phyloP scores from a whole-genome alignment of 2,797 vertebrate species.

The Mormyrops attenuatus region DNA sequence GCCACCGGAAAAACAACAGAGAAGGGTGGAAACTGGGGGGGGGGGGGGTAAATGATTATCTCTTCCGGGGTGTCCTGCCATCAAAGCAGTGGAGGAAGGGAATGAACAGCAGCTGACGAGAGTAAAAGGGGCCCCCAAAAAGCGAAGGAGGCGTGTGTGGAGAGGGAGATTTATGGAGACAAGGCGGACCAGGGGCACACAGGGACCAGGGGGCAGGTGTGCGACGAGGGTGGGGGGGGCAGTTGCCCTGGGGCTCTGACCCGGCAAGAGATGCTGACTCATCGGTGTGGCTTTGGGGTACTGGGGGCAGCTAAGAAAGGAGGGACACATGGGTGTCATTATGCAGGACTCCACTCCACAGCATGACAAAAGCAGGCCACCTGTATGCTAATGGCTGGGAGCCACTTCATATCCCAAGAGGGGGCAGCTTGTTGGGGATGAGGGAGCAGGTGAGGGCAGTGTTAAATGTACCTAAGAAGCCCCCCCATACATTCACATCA shows the following conservation, averaged over 20 bases:
- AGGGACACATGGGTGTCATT: conserved; percentile 46
- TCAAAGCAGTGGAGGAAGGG: neutral
- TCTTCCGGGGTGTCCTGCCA: conserved; percentile 16
- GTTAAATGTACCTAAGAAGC: conserved; percentile 43
- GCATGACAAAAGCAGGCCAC: conserved; percentile 47
- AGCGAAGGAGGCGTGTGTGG: neutral
- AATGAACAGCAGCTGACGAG: neutral
- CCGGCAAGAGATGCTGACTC: neutral
- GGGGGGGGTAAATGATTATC: conserved; percentile 19
- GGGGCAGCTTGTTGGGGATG: conserved; percentile 32
- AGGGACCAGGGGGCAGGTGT: neutral
- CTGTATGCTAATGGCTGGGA: conserved; percentile 62
- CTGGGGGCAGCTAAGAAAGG: conserved; percentile 26
- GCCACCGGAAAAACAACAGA: conserved; percentile 57
- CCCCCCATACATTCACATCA: neutral
- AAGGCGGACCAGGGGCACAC: neutral
- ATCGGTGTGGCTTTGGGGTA: neutral
- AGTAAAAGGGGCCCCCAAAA: neutral
- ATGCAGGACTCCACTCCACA: conserved; percentile 54
- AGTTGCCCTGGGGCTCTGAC: neutral
- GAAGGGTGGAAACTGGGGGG: conserved; percentile 39
- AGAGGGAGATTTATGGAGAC: neutral
- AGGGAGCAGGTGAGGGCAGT: conserved; percentile 38
- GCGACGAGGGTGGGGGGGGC: neutral
- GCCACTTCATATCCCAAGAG: conserved; percentile 16